Percentiles rank a stretch among this genome's conserved stretches.
phyloP scores from a whole-genome alignment of 2,797 vertebrate genomes.

The Paratrypauchen microcephalus region DNA sequence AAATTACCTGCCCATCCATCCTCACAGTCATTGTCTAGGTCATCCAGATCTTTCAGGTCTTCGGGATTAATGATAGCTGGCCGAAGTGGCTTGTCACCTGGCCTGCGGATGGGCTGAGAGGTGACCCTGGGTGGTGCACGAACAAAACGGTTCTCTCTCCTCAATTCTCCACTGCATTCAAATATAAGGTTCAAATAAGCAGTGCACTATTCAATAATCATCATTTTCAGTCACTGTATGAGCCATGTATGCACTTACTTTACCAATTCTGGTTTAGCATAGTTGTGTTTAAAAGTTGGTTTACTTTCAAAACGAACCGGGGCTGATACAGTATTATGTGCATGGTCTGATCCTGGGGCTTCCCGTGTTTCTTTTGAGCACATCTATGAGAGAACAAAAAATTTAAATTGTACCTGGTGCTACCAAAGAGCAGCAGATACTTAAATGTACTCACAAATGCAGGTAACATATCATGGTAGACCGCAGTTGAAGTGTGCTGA shows the following conservation, averaged over 20 bases:
- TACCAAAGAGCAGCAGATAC: background rate
- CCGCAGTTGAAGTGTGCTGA: constrained; percentile 89
- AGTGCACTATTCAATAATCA: background rate
- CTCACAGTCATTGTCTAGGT: constrained; percentile 92
- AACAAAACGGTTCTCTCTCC: constrained; percentile 85
- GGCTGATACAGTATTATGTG: constrained; percentile 75
- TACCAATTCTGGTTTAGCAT: constrained; percentile 81
- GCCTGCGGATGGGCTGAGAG: constrained; percentile 85
- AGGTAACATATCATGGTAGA: constrained; percentile 98
- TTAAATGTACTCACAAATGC: constrained; percentile 90
- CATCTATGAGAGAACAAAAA: constrained; percentile 80
- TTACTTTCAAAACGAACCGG: constrained; percentile 91
- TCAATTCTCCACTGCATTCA: constrained; percentile 74
- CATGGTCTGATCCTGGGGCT: constrained; percentile 78
- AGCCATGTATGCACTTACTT: constrained; percentile 66
- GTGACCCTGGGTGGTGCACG: constrained; percentile 72
- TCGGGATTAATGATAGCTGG: constrained; percentile 96
- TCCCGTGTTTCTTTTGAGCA: constrained; percentile 91
- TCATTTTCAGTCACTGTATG: background rate
- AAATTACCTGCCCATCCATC: constrained; percentile 90
- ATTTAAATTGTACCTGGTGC: background rate
- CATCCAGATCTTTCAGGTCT: constrained; percentile 94
- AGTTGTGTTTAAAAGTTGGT: constrained; percentile 83
- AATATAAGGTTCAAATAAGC: constrained; percentile 8
- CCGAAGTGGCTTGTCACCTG: constrained; percentile 81